Base-by-base conservation (phyloP, 2,113 vertebrate species). In the Phyllostomus discolor region DNA sequence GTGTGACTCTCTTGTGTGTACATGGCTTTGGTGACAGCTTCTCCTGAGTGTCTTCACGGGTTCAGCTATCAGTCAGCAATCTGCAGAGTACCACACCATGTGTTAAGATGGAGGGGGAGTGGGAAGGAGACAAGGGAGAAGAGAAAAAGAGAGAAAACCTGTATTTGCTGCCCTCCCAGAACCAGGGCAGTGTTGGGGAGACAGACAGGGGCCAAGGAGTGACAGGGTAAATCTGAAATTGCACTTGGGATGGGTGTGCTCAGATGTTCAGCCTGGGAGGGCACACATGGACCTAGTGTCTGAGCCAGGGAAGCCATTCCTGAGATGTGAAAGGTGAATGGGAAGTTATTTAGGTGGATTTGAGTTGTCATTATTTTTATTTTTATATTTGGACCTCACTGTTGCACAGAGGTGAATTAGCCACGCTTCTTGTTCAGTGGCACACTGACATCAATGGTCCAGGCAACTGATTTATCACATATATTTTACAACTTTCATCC, bases 241-340 rank as follows among this genome's bases (percentile, higher is more conserved):
- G 33, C 70, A 64, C 62, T 52, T 4, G 24, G 12, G 20, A 33
- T 0, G 0, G 22, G 1, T 26, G 79, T 24, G 62, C 52, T 3
- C 15, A 38, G 54, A 43, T 0, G 0, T 31, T 20, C 2, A 10
- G 59, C 48, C 28, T 31, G 0, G 2, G 38, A 52, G 9, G 62
- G 28, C 24, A 73, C 17, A 10, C 14, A 15, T 2, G 43, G 5
- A 38, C n/a, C 5, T 54, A 64, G 4, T 64, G 62, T 64, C 35
- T 82, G 57, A 38, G 54, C 33, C 62, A 16, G 66, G 73, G 35
- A 52, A 35, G 28, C 38, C n/a, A 2, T 31, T 1, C 0, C 7
- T 14, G 69, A 41, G 69, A 59, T 20, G 5, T 0, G 59, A 24
- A 24, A n/a, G 48, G 12, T 1, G 10, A 3, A 12, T 59, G 78